Base-by-base conservation (phyloP, 2,888 invertebrate species). In the Dinocampus coccinellae region DNA sequence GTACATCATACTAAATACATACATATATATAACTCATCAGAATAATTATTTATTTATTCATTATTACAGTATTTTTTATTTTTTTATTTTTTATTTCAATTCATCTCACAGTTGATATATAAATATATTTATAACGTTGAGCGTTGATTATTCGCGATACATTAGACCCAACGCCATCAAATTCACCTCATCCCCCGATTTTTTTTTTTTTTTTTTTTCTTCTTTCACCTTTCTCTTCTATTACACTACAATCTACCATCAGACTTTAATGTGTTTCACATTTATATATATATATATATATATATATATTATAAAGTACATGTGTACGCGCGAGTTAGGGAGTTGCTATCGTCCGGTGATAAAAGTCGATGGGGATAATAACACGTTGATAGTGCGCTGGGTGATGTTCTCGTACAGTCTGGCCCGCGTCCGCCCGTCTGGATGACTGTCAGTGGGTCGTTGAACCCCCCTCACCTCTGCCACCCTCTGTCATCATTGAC, bases 391-490 rank as follows among this genome's bases (percentile, higher is more conserved):
- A 75, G 61, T 72, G 63, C 68, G 20, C 67, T 70, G 69, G 53
- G 87, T 85, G 88, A 85, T 85, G 87, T 88, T 81, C 88, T 83
- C 80, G 88, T 85, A 84, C 87, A 88, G 87, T 88, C 85, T 88
- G 88, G 88, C 88, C 88, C 88, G 89, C 89, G 88, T 82, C 81
- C 82, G 83, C 80, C 76, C 75, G 79, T 78, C 77, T 83, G 82
- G 79, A 63, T 63, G 65, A 65, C 82, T 81, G 83, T 83, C 84
- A 83, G 78, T 89, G 89, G 89, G 83, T 83, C 83, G 82, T 83
- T 84, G 83, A 83, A 82, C 84, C 81, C 76, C 87, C 90, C 90
- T 89, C 90, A 89, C 91, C 91, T 79, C 77, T 90, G 24, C 33
- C 39, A 33, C 55, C 55, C 53, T 29, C 53, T 29, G 39, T 24